Conservation (phyloP, 1,140 invertebrate genomes). For the Papilio polyxenes region DNA sequence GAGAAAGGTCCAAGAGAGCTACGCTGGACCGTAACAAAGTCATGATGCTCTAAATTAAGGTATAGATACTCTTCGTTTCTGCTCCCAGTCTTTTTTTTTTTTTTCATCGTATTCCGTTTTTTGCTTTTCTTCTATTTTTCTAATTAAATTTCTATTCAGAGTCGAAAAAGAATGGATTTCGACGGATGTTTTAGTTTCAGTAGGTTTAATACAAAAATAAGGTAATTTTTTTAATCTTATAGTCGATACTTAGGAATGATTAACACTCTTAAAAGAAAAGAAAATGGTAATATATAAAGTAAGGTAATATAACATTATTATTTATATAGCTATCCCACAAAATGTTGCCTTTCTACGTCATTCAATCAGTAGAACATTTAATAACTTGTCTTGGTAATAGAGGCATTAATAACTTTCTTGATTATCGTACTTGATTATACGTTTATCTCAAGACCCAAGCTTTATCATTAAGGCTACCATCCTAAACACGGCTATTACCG, state of each 20-base stretch:
- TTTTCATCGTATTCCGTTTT: constrained; percentile 1
- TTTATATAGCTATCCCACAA: background rate
- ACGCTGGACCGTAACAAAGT: constrained; percentile 30
- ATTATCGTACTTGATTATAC: constrained; percentile 11
- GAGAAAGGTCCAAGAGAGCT: constrained; percentile 35
- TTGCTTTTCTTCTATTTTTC: background rate
- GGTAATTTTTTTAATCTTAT: too few relatives aligned
- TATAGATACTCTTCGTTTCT: background rate
- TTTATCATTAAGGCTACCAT: background rate
- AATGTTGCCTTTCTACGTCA: background rate
- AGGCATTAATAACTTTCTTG: background rate
- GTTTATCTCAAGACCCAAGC: background rate
- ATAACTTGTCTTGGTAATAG: background rate
- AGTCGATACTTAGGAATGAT: too few relatives aligned
- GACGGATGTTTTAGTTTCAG: background rate
- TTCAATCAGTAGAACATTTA: background rate
- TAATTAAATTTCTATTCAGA: constrained; percentile 9
- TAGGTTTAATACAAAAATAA: too few relatives aligned
- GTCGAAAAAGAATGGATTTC: background rate
- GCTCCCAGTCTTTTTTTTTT: background rate
- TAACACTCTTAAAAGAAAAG: too few relatives aligned
- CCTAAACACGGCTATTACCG: background rate
- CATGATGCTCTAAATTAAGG: constrained; percentile 21
- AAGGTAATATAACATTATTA: too few relatives aligned
- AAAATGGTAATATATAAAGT: too few relatives aligned